Base-by-base conservation (phyloP, 2,888 invertebrate species). In the Drosophila subquinaria region DNA sequence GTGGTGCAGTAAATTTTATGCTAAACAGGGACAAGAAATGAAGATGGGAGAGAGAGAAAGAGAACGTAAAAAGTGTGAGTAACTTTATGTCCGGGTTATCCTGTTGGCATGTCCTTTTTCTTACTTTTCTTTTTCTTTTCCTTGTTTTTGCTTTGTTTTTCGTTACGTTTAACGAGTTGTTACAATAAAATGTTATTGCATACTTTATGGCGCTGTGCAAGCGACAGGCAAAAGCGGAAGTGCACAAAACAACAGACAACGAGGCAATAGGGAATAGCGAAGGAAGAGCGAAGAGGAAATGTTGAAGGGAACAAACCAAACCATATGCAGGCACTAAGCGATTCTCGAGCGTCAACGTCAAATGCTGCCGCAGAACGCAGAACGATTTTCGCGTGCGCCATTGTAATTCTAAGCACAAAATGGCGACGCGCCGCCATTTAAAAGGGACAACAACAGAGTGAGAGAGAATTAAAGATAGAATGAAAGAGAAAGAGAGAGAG, bases 111-210 rank as follows among this genome's bases (percentile, higher is more conserved):
- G 59, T 69, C 27, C 51, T 51, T 60, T 38, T 56, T 23, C 27
- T 47, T 42, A 35, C 53, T 55, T 47, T 59, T 23, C 51, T 27
- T 47, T 51, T 60, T 38, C 42, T 45, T 55, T 42, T 59, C 17
- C 51, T 27, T 43, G 33, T 10, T 56, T 30, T 57, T 35, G 51
- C 51, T 52, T 35, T 17, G 42, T 50, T 71, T 70, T 76, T 83
- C 73, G 74, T 73, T 83, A 73, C 79, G 71, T 81, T 88, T 74
- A 82, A 76, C 85, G 86, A 85, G 82, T 87, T 88, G 89, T 88
- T 89, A 69, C 83, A 82, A 88, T 82, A 85, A 89, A 88, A 85
- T 77, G 84, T 87, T 89, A 86, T 86, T 78, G 89, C 86, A 86
- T 86, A 84, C 82, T 80, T 84, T 82, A 82, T 80, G 74, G 68